A percentile compares a stretch with the other conserved stretches of the same genome.
phyloP scores from a whole-genome alignment of 2,888 invertebrate species.

The Formica aserva region DNA sequence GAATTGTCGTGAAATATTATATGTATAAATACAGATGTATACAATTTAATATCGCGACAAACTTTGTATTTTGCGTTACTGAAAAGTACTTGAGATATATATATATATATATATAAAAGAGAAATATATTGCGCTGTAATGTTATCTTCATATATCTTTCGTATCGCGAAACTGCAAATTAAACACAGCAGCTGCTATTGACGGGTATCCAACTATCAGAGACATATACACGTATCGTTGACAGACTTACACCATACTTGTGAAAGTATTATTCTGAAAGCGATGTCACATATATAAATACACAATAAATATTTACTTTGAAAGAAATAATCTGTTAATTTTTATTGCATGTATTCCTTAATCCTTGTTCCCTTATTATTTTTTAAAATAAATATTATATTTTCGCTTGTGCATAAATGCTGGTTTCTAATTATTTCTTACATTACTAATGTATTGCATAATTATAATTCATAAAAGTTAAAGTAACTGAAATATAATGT shows the following conservation, averaged over 20 bases:
- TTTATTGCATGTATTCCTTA: neutral
- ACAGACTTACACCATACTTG: constrained; percentile 21
- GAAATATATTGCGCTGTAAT: constrained; percentile 26
- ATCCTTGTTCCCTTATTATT: neutral
- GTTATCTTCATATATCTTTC: constrained; percentile 26
- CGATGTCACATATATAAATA: constrained; percentile 34
- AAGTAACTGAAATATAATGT: neutral
- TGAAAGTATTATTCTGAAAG: constrained; percentile 49
- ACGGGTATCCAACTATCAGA: constrained; percentile 14
- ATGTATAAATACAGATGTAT: constrained; percentile 42
- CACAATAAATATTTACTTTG: constrained; percentile 47
- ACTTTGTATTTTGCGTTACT: constrained; percentile 46
- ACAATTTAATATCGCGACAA: constrained; percentile 41
- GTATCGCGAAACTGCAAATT: neutral
- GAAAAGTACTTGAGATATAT: neutral
- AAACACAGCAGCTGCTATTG: neutral
- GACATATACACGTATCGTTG: neutral
- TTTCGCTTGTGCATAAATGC: neutral
- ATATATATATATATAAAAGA: constrained; percentile 14
- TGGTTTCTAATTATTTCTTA: neutral
- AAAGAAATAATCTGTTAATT: constrained; percentile 4
- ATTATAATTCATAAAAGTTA: neutral
- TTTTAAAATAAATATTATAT: neutral
- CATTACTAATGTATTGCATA: neutral
- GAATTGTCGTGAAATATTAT: constrained; percentile 41